Conservation (phyloP, 2,113 vertebrate species). For the Poeciliopsis prolifica region DNA sequence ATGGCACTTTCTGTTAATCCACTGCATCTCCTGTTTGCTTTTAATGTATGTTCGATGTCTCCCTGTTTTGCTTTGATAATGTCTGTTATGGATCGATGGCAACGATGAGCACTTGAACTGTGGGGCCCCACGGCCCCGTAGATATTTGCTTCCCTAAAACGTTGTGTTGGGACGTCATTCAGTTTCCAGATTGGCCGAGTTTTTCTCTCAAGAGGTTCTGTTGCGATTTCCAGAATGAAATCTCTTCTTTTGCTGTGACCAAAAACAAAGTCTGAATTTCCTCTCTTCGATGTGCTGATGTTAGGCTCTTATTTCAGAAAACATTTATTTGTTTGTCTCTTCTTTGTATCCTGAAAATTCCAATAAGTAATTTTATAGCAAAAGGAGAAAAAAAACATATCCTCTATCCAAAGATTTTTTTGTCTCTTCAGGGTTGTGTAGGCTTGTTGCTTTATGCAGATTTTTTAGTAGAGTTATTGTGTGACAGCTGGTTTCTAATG, state of each 20-base stretch:
- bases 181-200: constrained; percentile 19
- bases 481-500: constrained; percentile 94
- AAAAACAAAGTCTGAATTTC: constrained; percentile 78
- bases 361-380: constrained; percentile 87
- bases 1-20: constrained; percentile 85
- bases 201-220: constrained; percentile 12
- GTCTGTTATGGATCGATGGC: constrained; percentile 78
- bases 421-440: constrained; percentile 97
- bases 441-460: constrained; percentile 94
- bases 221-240: constrained; percentile 69
- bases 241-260: constrained; percentile 89
- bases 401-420: constrained; percentile 98
- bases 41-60: constrained; percentile 44
- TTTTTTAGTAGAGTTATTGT: constrained; percentile 95
- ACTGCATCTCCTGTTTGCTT: constrained; percentile 83
- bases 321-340: constrained; percentile 82
- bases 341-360: constrained; percentile 86
- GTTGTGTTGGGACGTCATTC: constrained; percentile 46
- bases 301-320: constrained; percentile 64
- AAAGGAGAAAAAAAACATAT: constrained; percentile 81
- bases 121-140: constrained; percentile 65
- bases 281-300: constrained; percentile 67
- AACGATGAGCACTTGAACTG: constrained; percentile 90
- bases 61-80: constrained; percentile 57
- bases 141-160: constrained; percentile 59